Percentiles rank a stretch among this genome's conserved stretches.
Evolutionary conservation across 2,113 vertebrate genomes (phyloP).

Genomic region (Leptocoma aspasia): DNA sequence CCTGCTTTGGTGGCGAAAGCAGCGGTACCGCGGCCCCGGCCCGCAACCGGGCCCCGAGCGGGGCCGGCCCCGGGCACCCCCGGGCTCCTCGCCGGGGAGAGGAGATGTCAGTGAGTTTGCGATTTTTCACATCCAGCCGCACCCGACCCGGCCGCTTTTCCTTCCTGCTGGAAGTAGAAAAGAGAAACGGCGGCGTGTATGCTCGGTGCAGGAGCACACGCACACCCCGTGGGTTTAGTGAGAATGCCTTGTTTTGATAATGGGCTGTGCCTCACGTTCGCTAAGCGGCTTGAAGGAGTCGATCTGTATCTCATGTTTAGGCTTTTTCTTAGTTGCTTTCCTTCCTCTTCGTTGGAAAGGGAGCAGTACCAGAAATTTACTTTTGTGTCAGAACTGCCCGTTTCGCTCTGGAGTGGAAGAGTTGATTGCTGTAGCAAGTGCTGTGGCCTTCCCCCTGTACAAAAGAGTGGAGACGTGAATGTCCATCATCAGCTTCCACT

Average conservation of each 20-base stretch:
- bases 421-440: not conserved
- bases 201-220: not conserved
- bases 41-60: not conserved
- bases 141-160: not conserved
- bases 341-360: too few relatives aligned
- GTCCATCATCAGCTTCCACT: not conserved
- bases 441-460: rapidly evolving
- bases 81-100: not conserved
- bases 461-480: not conserved
- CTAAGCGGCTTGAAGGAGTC: not conserved
- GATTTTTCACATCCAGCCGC: not conserved
- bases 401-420: not conserved
- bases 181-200: rapidly evolving
- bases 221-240: not conserved
- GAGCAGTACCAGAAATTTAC: not conserved
- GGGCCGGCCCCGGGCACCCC: not conserved
- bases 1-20: not conserved
- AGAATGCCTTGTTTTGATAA: not conserved
- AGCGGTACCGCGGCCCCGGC: not conserved
- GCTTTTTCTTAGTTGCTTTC: not conserved
- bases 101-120: not conserved
- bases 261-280: not conserved
- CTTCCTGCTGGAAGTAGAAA: not conserved
- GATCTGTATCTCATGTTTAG: rapidly evolving
- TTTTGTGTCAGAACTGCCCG: rapidly evolving